These are phyloP conservation scores for Bothrops jararaca DNA, from an alignment of 2,113 vertebrate genomes.

Conservation along the genomic window DNA sequence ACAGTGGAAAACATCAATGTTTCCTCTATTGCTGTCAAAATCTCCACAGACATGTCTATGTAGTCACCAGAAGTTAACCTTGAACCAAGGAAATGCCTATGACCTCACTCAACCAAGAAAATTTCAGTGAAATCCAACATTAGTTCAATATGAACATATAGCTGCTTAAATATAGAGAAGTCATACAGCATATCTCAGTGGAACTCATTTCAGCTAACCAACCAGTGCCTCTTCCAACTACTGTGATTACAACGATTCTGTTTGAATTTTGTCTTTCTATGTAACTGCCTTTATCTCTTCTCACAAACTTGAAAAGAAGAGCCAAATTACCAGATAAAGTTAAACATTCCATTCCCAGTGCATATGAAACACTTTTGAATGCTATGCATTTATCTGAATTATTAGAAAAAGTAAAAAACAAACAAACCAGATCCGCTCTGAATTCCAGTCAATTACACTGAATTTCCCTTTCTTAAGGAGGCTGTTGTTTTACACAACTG, in stretches of 20 bases:
- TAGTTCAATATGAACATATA: not conserved
- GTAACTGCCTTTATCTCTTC: not conserved
- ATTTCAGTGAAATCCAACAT: not conserved
- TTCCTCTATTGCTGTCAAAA: not conserved
- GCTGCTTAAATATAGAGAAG: not conserved
- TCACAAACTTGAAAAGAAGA: not conserved
- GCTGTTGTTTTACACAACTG: not conserved
- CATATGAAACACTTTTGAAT: not conserved
- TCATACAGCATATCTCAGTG: not conserved
- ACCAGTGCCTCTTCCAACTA: not conserved
- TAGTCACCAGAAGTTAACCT: not conserved
- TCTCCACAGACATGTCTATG: not conserved
- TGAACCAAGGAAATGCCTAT: not conserved
- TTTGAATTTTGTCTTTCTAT: not conserved
- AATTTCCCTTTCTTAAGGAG: not conserved
- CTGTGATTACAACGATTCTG: not conserved
- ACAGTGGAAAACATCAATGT: not conserved
- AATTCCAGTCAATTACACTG: not conserved
- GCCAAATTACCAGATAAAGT: not conserved
- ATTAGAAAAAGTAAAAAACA: not conserved
- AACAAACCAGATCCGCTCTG: not conserved
- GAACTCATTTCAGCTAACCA: not conserved
- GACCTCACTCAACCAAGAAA: not conserved
- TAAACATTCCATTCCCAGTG: not conserved
- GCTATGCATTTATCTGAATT: not conserved